Evolutionary conservation across 2,797 vertebrate genomes (phyloP).

Genomic region (Pelochelys cantorii): DNA sequence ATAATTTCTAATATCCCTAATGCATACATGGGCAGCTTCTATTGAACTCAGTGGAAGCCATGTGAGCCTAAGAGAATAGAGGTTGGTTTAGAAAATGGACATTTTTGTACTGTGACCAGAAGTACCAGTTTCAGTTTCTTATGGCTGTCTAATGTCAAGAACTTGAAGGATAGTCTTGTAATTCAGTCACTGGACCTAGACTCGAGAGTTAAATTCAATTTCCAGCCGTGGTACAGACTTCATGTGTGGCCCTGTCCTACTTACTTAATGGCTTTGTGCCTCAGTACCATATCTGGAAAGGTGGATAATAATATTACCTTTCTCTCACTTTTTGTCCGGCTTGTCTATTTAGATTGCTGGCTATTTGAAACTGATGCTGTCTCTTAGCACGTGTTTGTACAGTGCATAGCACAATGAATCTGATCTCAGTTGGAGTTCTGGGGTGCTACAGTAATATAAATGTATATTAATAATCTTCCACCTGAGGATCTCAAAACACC

Average conservation of each 20-base stretch:
- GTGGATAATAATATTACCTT: not conserved
- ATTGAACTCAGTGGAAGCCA: not conserved
- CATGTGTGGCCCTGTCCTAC: not conserved
- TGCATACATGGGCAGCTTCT: rapidly evolving
- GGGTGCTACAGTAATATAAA: not conserved
- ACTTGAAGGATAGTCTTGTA: not conserved
- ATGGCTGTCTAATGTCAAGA: not conserved
- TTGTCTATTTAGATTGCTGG: not conserved
- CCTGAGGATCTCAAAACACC: not conserved
- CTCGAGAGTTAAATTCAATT: conserved; percentile 2
- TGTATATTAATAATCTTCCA: not conserved
- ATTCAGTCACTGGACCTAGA: not conserved
- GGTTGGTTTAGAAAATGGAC: not conserved
- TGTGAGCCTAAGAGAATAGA: rapidly evolving
- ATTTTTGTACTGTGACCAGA: not conserved
- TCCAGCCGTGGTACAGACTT: not conserved
- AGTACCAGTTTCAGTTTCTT: not conserved
- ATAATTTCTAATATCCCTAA: too few relatives aligned
- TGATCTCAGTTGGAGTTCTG: not conserved
- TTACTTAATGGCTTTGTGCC: not conserved
- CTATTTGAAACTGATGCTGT: not conserved
- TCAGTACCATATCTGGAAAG: not conserved
- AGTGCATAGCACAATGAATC: not conserved
- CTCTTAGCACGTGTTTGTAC: not conserved
- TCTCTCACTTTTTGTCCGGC: not conserved